These are phyloP conservation scores for Myopa testacea DNA, from an alignment of 2,888 invertebrate genomes.

Conservation along the genomic window DNA sequence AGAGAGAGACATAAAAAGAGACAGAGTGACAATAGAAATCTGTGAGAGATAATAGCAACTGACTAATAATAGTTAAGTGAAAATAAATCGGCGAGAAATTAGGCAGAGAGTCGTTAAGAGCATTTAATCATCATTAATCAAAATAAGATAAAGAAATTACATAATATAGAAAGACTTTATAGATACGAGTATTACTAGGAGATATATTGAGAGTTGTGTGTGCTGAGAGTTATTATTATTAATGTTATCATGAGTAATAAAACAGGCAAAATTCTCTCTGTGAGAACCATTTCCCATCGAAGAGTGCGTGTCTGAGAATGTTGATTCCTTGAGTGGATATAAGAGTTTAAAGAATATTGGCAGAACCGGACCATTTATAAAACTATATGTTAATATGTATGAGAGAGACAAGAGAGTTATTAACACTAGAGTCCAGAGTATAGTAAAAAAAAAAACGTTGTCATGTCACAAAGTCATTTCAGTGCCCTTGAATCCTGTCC, in stretches of 20 bases:
- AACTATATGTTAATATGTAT: not conserved
- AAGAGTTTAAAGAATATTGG: not conserved
- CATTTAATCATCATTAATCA: too few relatives aligned
- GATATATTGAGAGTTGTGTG: slow-evolving; percentile 1
- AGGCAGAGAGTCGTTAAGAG: too few relatives aligned
- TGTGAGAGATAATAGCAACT: not conserved
- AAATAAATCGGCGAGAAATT: not conserved
- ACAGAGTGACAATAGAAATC: not conserved
- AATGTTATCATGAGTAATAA: not conserved
- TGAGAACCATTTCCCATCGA: slow-evolving; percentile 28
- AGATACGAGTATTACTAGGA: not conserved
- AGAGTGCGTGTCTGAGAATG: slow-evolving; percentile 25
- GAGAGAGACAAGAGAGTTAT: slow-evolving; percentile 39
- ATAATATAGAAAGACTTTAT: not conserved
- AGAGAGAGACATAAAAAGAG: not conserved
- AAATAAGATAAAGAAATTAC: too few relatives aligned
- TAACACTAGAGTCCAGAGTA: slow-evolving; percentile 47
- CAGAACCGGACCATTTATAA: not conserved
- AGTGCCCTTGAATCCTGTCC: slow-evolving; percentile 49
- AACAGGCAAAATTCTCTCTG: slow-evolving; percentile 10
- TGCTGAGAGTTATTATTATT: too few relatives aligned
- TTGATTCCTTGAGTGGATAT: not conserved
- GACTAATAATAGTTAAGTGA: not conserved
- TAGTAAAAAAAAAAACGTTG: slow-evolving; percentile 37
- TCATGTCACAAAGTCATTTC: slow-evolving; percentile 21